Conservation (phyloP, 2,888 invertebrate species). For the Hydropsyche betteni region DNA sequence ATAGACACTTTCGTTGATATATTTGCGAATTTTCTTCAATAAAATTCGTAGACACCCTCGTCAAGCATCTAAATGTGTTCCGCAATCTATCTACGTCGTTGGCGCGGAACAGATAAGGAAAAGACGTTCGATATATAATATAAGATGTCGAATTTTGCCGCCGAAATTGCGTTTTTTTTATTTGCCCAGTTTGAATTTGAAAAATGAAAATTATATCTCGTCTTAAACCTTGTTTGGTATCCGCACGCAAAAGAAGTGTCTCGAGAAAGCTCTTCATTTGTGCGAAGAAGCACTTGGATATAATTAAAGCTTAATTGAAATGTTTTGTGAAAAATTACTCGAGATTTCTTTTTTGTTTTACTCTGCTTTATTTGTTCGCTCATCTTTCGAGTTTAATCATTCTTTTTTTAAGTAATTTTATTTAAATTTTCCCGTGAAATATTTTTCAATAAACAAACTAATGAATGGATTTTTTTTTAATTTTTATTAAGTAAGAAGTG, state of each 20-base stretch:
- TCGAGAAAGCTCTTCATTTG: slow-evolving; percentile 3
- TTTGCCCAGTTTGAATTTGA: no score
- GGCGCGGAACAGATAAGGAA: slow-evolving; percentile 10
- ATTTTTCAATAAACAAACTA: no score
- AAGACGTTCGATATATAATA: background rate
- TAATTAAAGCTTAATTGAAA: slow-evolving; percentile 27
- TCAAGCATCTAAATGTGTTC: slow-evolving; percentile 37
- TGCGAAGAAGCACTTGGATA: slow-evolving; percentile 3
- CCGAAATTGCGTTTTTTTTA: background rate
- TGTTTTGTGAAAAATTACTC: slow-evolving; percentile 21
- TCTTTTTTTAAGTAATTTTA: no score
- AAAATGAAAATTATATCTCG: no score
- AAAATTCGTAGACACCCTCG: slow-evolving; percentile 37
- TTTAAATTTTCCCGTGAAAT: no score
- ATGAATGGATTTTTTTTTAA: no score
- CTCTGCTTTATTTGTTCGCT: background rate
- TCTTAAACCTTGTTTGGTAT: background rate
- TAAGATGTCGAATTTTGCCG: background rate
- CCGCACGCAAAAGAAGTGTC: background rate
- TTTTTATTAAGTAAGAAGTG: no score
- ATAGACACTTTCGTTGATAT: no score
- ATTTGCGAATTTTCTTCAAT: background rate
- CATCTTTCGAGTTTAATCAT: no score
- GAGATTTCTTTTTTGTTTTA: background rate
- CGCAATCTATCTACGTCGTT: slow-evolving; percentile 39